phyloP scores from a whole-genome alignment of 2,888 invertebrate genomes.

The Invenusta paracnida region DNA sequence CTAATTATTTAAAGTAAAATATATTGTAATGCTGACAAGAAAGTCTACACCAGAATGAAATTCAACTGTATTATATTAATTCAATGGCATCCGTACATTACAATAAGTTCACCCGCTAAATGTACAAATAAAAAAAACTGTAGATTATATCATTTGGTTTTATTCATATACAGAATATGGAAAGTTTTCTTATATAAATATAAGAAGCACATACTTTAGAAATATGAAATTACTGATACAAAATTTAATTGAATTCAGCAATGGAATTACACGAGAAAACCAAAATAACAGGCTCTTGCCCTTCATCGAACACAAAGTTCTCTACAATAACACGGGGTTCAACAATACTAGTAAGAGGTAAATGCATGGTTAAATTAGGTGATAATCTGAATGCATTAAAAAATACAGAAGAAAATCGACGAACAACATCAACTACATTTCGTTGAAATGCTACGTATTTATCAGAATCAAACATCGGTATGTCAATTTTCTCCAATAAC shows the following conservation, averaged over 20 bases:
- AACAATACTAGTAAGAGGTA: neutral
- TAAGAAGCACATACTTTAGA: neutral
- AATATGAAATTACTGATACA: neutral
- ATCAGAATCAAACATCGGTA: neutral
- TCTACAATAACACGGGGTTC: neutral
- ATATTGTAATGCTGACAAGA: neutral
- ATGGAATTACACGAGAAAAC: neutral
- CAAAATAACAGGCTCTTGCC: neutral
- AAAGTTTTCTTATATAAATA: neutral
- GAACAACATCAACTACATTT: neutral
- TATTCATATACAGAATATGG: neutral
- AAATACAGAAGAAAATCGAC: neutral
- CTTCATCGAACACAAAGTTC: neutral
- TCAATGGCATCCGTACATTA: neutral
- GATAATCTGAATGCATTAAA: neutral
- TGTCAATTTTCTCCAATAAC: neutral
- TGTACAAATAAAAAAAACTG: neutral
- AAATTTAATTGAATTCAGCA: neutral
- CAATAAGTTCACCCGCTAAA: neutral
- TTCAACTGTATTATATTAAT: neutral
- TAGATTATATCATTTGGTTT: neutral
- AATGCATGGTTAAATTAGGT: neutral
- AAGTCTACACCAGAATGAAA: neutral
- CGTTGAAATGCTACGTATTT: neutral
- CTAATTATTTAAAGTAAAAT: neutral